These are phyloP conservation scores for Drosophila ficusphila DNA, from an alignment of 1,140 invertebrate species.

Conservation along the genomic window DNA sequence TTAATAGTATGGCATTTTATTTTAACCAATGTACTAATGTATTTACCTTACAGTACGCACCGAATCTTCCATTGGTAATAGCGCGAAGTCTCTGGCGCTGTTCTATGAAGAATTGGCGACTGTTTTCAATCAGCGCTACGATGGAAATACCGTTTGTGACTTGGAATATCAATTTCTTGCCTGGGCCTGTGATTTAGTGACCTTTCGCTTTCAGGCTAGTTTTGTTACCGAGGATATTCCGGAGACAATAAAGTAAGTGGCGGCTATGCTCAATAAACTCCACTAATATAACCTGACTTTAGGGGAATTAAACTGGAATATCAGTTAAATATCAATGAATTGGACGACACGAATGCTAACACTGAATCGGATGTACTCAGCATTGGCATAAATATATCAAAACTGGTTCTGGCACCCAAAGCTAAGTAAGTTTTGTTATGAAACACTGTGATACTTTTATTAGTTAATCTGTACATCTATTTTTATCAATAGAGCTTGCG, in stretches of 20 bases:
- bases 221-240: slow-evolving; percentile 85
- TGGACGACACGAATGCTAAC: slow-evolving; percentile 85
- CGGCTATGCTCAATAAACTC: too few species aligned
- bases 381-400: slow-evolving; percentile 86
- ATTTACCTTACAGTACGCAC: slow-evolving; percentile 60
- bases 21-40: not conserved
- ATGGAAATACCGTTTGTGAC: slow-evolving; percentile 56
- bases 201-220: slow-evolving; percentile 86
- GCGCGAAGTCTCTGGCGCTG: slow-evolving; percentile 86
- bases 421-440: slow-evolving; percentile 73
- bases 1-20: not conserved
- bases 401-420: slow-evolving; percentile 84
- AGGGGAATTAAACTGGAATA: slow-evolving; percentile 85
- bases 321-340: slow-evolving; percentile 85
- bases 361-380: slow-evolving; percentile 84
- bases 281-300: slow-evolving; percentile 8
- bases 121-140: slow-evolving; percentile 82
- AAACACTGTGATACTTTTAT: not conserved
- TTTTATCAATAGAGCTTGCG: slow-evolving; percentile 45
- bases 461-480: not conserved
- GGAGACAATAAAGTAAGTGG: slow-evolving; percentile 44
- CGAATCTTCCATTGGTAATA: slow-evolving; percentile 64
- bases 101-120: slow-evolving; percentile 90
- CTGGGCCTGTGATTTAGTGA: slow-evolving; percentile 87
- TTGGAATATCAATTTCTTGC: slow-evolving; percentile 87